Evolutionary conservation across 2,113 vertebrate species (phyloP).

Genomic region (Alaudala cheleensis): DNA sequence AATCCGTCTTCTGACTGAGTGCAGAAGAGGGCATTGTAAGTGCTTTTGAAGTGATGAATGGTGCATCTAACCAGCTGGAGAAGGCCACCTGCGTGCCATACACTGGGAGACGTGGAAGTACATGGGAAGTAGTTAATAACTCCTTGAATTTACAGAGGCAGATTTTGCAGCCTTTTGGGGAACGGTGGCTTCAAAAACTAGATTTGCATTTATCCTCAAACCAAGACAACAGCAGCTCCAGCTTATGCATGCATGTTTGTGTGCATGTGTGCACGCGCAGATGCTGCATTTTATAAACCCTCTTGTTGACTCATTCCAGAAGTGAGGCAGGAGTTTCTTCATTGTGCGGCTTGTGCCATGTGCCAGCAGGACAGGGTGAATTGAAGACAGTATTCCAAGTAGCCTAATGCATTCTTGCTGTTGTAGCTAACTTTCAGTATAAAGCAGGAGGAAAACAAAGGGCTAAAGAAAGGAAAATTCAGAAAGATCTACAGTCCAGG

Average conservation of each 20-base stretch:
- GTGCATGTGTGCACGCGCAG: not conserved
- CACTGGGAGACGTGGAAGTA: not conserved
- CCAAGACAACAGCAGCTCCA: not conserved
- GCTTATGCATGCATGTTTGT: not conserved
- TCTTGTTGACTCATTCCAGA: not conserved
- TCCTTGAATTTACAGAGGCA: not conserved
- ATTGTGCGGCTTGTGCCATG: not conserved
- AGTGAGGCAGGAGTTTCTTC: not conserved
- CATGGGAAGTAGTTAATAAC: not conserved
- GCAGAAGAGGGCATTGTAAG: conserved; percentile 26
- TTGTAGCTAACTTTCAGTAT: conserved; percentile 49
- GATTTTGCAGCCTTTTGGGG: not conserved
- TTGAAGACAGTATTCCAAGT: conserved; percentile 39
- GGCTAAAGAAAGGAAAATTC: conserved; percentile 58
- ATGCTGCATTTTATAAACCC: not conserved
- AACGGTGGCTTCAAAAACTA: not conserved
- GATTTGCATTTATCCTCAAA: conserved; percentile 16
- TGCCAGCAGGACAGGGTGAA: conserved; percentile 49
- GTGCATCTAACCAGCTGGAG: conserved; percentile 42
- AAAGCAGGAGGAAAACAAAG: conserved; percentile 61
- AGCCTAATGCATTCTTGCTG: conserved; percentile 46
- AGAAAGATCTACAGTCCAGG: conserved; percentile 61
- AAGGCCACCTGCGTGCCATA: conserved; percentile 34
- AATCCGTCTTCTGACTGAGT: not conserved
- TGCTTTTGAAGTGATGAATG: conserved; percentile 44